phyloP scores from a whole-genome alignment of 2,888 invertebrate species.

The Parapristionchus giblindavisi region DNA sequence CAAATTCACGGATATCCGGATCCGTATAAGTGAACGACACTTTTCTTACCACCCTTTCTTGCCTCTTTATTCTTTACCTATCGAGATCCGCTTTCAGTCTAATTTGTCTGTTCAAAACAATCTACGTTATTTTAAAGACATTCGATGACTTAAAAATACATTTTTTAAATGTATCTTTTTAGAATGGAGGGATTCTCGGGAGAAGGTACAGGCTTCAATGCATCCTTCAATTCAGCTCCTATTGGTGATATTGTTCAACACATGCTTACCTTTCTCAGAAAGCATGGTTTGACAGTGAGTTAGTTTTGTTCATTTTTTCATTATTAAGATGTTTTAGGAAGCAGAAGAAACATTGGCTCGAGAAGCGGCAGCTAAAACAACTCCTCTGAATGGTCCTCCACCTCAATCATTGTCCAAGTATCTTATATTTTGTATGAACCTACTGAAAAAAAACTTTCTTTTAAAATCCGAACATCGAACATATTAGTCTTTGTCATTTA shows the following conservation, averaged over 20 bases:
- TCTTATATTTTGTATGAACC: background rate
- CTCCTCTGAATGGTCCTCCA: background rate
- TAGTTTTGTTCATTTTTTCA: background rate
- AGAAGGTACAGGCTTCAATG: background rate
- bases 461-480: background rate
- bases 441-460: background rate
- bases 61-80: too few relatives aligned
- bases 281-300: constrained; percentile 48
- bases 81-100: too few relatives aligned
- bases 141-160: too few relatives aligned
- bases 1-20: too few relatives aligned
- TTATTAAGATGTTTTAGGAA: constrained; percentile 8
- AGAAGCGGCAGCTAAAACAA: constrained; percentile 18
- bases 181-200: background rate
- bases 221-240: too few relatives aligned
- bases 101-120: too few relatives aligned
- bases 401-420: constrained; percentile 2
- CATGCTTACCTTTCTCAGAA: constrained; percentile 46
- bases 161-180: too few relatives aligned
- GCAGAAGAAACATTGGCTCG: constrained; percentile 24
- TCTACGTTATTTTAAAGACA: too few relatives aligned
- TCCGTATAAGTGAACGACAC: too few relatives aligned
- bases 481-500: background rate
- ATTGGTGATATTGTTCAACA: constrained; percentile 45
- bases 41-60: too few relatives aligned